Evolutionary conservation across 2,888 invertebrate genomes (phyloP), one percentile per base, ranked within the genome.

Genomic region (Busseola fusca): DNA sequence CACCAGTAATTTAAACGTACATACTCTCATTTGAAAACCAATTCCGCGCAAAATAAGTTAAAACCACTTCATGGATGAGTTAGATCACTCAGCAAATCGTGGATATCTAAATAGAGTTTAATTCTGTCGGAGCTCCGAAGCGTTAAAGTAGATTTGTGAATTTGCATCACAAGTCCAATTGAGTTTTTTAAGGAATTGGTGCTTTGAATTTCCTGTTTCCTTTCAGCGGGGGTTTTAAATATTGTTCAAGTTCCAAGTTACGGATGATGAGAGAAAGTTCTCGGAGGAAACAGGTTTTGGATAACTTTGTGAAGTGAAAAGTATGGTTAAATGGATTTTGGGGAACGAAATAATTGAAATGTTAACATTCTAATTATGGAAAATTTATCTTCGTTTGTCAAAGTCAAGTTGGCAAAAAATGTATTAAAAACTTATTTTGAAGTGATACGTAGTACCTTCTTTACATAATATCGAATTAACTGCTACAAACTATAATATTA

Each of bases 51-150:
- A 85, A 84, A 77, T 82, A 84, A 84, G 80, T 84, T 78, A 67
- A 76, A 80, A 80, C 77, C 81, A 82, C 82, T 85, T 81, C 74
- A 82, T 84, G 76, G 82, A 79, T 67, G 74, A 77, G 76, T 80
- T 83, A 82, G 80, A 86, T 86, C 82, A 79, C 74, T 81, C 86
- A 80, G 84, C 77, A 72, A 82, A 86, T 82, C 86, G 81, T 65
- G 76, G 79, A 82, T 83, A 84, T 84, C 85, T 87, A 87, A 86
- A 87, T 87, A 84, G 80, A 87, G 81, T 87, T 87, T 87, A 87
- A 87, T 87, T 87, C 83, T 78, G 78, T 74, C 74, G 74, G 69
- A 80, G 82, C 84, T 81, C 73, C 76, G 73, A 71, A 82, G 76
- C 78, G 74, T 76, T 77, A 78, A 83, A 85, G 84, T 80, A 83